These are phyloP conservation scores for Zoanthus sociatus DNA, from an alignment of 92 coral and sea anemone species.

Conservation along the genomic window DNA sequence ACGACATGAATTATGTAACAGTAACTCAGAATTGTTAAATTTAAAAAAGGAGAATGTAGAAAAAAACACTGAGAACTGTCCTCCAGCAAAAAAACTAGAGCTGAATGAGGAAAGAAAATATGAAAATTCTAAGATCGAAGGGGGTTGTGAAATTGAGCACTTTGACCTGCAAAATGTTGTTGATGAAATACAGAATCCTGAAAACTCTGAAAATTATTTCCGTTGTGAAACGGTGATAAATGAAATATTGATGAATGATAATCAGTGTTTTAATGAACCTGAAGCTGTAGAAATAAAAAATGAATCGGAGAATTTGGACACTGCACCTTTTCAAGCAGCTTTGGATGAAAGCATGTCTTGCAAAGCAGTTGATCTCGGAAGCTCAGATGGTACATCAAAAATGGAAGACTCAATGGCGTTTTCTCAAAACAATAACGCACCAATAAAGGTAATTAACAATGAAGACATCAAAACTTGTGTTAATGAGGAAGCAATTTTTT, in stretches of 20 bases:
- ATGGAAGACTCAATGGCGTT: not conserved
- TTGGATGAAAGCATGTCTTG: constrained; percentile 1
- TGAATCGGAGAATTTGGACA: not conserved
- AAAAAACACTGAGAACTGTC: not conserved
- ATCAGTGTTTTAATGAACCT: not conserved
- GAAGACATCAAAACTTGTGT: not conserved
- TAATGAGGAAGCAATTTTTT: not conserved
- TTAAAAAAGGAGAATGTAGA: not conserved
- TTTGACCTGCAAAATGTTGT: not conserved
- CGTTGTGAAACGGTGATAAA: not conserved
- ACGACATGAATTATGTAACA: not conserved
- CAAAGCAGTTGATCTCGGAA: not conserved
- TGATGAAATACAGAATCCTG: constrained; percentile 8
- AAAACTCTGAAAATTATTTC: not conserved
- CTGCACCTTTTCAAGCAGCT: not conserved
- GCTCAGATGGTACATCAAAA: not conserved
- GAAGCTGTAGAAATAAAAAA: not conserved
- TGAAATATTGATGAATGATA: not conserved
- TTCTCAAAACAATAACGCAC: not conserved
- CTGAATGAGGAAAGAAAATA: not conserved
- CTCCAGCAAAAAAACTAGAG: not conserved
- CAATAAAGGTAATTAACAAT: not conserved
- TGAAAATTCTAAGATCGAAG: not conserved
- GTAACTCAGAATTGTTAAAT: not conserved
- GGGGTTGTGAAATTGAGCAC: not conserved